A percentile compares a stretch with the other conserved stretches of the same genome.
phyloP scores from a whole-genome alignment of 2,888 invertebrate species.

The Patella depressa region DNA sequence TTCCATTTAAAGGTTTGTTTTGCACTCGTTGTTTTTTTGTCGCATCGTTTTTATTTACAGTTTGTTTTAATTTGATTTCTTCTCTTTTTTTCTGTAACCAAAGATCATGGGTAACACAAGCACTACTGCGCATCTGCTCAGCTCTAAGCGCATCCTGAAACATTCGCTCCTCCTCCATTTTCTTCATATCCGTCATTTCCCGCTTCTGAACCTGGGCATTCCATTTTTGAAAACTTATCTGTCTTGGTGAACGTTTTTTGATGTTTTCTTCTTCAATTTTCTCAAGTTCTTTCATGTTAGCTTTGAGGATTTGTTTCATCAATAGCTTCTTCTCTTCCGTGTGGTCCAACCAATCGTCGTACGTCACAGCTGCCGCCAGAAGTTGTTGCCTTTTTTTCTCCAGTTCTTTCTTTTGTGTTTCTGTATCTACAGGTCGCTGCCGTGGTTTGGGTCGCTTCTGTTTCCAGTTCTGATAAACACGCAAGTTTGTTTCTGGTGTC shows the following conservation, averaged over 20 bases:
- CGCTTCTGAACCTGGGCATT: slow-evolving; percentile 38
- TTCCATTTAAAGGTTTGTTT: too few relatives aligned
- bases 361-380: slow-evolving; percentile 51
- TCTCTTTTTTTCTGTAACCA: not conserved
- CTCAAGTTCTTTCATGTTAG: slow-evolving; percentile 43
- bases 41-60: too few relatives aligned
- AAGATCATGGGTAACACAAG: slow-evolving; percentile 14
- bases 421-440: not conserved
- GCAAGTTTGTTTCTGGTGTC: slow-evolving; percentile 38
- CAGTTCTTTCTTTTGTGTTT: slow-evolving; percentile 35
- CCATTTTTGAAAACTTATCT: slow-evolving; percentile 46
- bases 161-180: slow-evolving; percentile 28
- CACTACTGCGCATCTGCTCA: slow-evolving; percentile 1
- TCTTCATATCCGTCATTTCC: slow-evolving; percentile 36
- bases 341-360: slow-evolving; percentile 60
- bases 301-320: slow-evolving; percentile 49
- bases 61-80: not conserved
- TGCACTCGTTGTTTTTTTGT: too few relatives aligned
- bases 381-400: slow-evolving; percentile 54
- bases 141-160: not conserved
- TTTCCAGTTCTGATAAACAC: slow-evolving; percentile 48
- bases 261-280: slow-evolving; percentile 43
- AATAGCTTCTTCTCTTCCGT: slow-evolving; percentile 49
- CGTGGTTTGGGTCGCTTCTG: slow-evolving; percentile 9
- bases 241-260: slow-evolving; percentile 30